Evolutionary conservation across 30 jellyfish, hydroid and myxozoan genomes (phyloP), one percentile per base, ranked within the genome.

Genomic region (Catostylus mosaicus): DNA sequence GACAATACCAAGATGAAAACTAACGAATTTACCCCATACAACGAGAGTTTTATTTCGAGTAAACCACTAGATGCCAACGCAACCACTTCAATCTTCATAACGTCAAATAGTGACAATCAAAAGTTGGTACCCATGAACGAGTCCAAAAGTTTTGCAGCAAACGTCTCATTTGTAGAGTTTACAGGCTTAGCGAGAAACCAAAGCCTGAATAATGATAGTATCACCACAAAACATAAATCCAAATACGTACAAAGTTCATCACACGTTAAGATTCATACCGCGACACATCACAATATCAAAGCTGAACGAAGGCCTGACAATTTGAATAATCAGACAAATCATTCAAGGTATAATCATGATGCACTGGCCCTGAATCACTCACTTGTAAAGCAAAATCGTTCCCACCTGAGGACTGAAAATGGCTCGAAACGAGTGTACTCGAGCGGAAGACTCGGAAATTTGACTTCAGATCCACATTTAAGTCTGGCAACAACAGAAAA

Each of bases 381-480:
- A 52, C 61, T 26, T 75, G 61, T 18, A 11, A 54, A 7, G 65
- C 65, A 8, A 33, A 76, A 31, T 30, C 77, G 34, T 27, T 80
- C 91, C 1, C 61, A 36, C 4, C 4, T 60, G 22, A 47, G 52
- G 50, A 80, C 84, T 18, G 84, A 20, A 22, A 66, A 51, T 26
- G 91, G 91, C 9, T 65, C 91, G 23, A 80, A 80, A 31, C 70
- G 91, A 19, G 78, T 80, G 3, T 69, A 66, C 65, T 30, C 77
- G 20, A 34, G 26, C 32, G 22, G 24, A n/a, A 8, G 4, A 30
- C 32, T 8, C 27, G 79, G 36, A 36, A 43, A 2, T 31, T 1
- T 60, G 46, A 34, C 24, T 23, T 11, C 71, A 6, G 35, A 30
- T 24, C 63, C 5, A 18, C 4, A 3, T 50, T 16, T 8, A 9